phyloP scores from a whole-genome alignment of 2,888 invertebrate genomes.

The Eretmocerus hayati region DNA sequence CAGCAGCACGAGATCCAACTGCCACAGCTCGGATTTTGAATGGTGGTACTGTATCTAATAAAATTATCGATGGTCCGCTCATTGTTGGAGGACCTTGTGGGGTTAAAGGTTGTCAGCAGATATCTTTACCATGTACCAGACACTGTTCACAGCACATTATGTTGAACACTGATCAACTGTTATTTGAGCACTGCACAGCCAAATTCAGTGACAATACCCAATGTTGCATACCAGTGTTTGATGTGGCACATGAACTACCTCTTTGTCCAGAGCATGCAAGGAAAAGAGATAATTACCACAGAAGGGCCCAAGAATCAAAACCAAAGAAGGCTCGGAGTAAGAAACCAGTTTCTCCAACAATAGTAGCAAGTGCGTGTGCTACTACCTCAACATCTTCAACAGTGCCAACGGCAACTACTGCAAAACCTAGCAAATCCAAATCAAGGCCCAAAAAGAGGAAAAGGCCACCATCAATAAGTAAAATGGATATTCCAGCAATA shows the following conservation, averaged over 20 bases:
- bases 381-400: not conserved
- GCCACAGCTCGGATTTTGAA: slow-evolving; percentile 32
- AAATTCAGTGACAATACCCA: slow-evolving; percentile 73
- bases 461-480: slow-evolving; percentile 33
- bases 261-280: slow-evolving; percentile 80
- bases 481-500: slow-evolving; percentile 3
- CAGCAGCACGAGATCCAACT: slow-evolving; percentile 33
- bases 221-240: slow-evolving; percentile 72
- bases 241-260: slow-evolving; percentile 72
- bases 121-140: slow-evolving; percentile 68
- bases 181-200: slow-evolving; percentile 74
- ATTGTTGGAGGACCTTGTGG: slow-evolving; percentile 39
- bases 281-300: slow-evolving; percentile 77
- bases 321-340: slow-evolving; percentile 65
- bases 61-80: slow-evolving; percentile 33
- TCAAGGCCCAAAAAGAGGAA: slow-evolving; percentile 43
- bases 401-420: not conserved
- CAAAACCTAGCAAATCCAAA: slow-evolving; percentile 25
- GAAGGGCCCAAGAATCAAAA: slow-evolving; percentile 67
- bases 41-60: slow-evolving; percentile 25
- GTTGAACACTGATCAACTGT: slow-evolving; percentile 73
- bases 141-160: slow-evolving; percentile 82
- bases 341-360: slow-evolving; percentile 54
- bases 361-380: slow-evolving; percentile 46
- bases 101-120: slow-evolving; percentile 43